phyloP scores from a whole-genome alignment of 92 coral and sea anemone genomes.

The Palythoa heliodiscus region DNA sequence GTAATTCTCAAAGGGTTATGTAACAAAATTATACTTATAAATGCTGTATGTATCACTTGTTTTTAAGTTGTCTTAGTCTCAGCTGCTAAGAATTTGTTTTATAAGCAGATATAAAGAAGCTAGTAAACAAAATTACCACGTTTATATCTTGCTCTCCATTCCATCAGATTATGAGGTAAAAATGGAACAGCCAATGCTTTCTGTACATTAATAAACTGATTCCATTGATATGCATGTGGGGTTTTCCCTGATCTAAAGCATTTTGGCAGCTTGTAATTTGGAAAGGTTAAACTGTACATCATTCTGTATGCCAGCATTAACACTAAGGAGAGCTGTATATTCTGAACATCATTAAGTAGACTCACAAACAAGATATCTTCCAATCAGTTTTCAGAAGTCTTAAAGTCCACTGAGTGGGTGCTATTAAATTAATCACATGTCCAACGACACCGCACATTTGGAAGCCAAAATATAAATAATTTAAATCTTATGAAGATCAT shows the following conservation, averaged over 20 bases:
- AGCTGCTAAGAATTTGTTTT: not conserved
- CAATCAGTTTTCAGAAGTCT: not conserved
- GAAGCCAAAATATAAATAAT: not conserved
- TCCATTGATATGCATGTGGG: not conserved
- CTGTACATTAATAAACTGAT: not conserved
- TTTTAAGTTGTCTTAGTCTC: no score
- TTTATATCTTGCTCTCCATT: not conserved
- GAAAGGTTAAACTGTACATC: not conserved
- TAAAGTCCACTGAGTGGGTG: not conserved
- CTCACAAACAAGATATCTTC: not conserved
- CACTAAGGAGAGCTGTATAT: not conserved
- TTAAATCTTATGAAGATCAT: not conserved
- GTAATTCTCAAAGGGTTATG: no score
- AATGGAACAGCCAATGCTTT: slow-evolving; percentile 4
- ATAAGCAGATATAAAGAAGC: not conserved
- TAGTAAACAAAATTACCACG: not conserved
- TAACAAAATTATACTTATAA: no score
- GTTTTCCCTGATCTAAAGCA: not conserved
- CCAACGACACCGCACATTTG: not conserved
- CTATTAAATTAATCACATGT: not conserved
- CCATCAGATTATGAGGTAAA: not conserved
- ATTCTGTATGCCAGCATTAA: not conserved
- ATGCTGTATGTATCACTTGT: no score
- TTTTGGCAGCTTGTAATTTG: not conserved
- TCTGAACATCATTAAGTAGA: not conserved